phyloP scores from a whole-genome alignment of 2,113 vertebrate genomes.

The Willisornis vidua region DNA sequence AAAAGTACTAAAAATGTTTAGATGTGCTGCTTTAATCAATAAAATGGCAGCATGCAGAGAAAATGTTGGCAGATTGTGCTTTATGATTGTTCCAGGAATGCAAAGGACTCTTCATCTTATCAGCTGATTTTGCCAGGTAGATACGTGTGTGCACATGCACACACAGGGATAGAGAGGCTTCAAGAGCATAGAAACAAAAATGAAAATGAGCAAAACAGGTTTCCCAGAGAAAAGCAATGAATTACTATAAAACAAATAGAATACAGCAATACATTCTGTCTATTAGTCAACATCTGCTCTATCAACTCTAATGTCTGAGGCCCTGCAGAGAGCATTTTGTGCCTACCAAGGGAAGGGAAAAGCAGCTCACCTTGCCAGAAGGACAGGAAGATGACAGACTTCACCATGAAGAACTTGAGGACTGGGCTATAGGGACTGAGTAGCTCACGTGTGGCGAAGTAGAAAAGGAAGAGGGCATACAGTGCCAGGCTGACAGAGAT shows the following conservation, averaged over 20 bases:
- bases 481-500: conserved; percentile 94
- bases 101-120: neutral
- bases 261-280: neutral
- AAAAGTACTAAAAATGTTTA: neutral
- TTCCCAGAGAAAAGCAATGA: neutral
- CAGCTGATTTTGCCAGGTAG: neutral
- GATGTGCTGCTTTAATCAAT: neutral
- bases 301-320: neutral
- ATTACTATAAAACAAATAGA: neutral
- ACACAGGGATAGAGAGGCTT: neutral
- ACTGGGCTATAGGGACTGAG: conserved; percentile 92
- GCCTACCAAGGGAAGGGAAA: neutral
- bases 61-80: neutral
- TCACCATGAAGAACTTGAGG: conserved; percentile 98
- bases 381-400: conserved; percentile 96
- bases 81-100: neutral
- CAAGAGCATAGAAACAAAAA: neutral
- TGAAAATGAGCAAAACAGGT: neutral
- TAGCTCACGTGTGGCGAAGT: conserved; percentile 90
- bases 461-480: conserved; percentile 96
- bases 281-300: neutral
- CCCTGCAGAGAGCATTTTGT: neutral
- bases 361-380: conserved; percentile 91
- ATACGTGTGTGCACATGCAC: neutral
- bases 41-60: neutral